A percentile compares a stretch with the other conserved stretches of the same genome.
phyloP scores from a whole-genome alignment of 2,113 vertebrate genomes.

The Leucoraja erinaceus region DNA sequence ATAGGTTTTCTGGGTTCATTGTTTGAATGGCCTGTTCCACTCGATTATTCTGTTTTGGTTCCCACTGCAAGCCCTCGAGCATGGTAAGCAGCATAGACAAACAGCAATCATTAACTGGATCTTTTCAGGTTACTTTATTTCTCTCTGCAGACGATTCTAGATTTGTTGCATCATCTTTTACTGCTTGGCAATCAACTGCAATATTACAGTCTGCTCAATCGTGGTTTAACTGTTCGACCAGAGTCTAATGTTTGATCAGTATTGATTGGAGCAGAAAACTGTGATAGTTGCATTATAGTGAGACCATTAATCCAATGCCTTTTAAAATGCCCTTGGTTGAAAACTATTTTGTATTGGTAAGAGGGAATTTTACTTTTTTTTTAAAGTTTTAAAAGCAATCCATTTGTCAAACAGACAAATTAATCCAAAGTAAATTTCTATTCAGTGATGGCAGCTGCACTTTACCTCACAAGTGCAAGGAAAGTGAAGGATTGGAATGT shows the following conservation, averaged over 20 bases:
- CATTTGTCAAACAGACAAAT: neutral
- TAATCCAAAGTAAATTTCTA: neutral
- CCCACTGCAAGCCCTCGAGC: conserved; percentile 93
- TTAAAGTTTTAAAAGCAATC: neutral
- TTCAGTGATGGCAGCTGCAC: neutral
- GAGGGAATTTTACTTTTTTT: neutral
- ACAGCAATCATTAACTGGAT: conserved; percentile 17
- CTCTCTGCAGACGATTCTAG: neutral
- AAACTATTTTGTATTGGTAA: neutral
- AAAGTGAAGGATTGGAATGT: neutral
- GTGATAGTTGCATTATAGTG: neutral
- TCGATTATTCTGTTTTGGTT: conserved; percentile 99
- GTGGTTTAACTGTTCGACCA: neutral
- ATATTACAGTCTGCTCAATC: neutral
- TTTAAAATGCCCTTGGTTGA: neutral
- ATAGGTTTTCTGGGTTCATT: conserved; percentile 99
- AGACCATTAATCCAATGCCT: neutral
- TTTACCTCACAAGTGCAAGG: neutral
- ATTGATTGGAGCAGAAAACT: neutral
- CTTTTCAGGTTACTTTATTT: conserved; percentile 3
- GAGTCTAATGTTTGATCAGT: too few species aligned
- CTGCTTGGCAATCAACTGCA: neutral
- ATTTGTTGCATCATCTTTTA: neutral
- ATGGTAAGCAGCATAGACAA: conserved; percentile 69
- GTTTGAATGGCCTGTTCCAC: conserved; percentile 99